These are phyloP conservation scores for Morpho deidamia DNA, from an alignment of 2,888 invertebrate species.

Conservation along the genomic window DNA sequence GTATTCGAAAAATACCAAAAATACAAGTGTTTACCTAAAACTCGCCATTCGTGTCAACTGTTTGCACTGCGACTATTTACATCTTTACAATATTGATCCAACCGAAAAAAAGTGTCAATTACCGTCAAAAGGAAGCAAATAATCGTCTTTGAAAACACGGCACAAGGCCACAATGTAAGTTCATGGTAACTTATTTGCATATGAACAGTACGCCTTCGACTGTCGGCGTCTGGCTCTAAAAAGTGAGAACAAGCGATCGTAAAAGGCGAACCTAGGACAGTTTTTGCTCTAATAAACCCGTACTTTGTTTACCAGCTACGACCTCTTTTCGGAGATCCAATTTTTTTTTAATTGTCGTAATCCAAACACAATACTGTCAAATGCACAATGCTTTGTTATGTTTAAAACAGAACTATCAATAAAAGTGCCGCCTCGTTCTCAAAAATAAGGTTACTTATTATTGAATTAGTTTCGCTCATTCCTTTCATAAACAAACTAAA, in stretches of 20 bases:
- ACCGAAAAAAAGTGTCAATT: slow-evolving; percentile 27
- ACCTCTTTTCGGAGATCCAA: slow-evolving; percentile 22
- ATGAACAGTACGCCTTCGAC: slow-evolving; percentile 62
- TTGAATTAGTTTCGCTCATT: slow-evolving; percentile 5
- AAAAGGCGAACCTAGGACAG: slow-evolving; percentile 36
- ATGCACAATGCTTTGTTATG: slow-evolving; percentile 54
- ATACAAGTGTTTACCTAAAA: slow-evolving; percentile 1
- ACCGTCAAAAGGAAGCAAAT: slow-evolving; percentile 35
- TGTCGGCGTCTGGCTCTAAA: slow-evolving; percentile 7
- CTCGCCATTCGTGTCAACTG: background rate
- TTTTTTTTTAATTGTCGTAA: slow-evolving; percentile 18
- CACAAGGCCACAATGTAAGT: slow-evolving; percentile 49
- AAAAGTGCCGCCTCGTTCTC: slow-evolving; percentile 38
- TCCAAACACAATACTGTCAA: slow-evolving; percentile 46
- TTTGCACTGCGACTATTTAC: slow-evolving; percentile 1
- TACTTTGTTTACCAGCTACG: slow-evolving; percentile 31
- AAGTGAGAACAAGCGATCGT: slow-evolving; percentile 39
- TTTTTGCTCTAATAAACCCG: slow-evolving; percentile 69
- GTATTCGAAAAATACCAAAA: background rate
- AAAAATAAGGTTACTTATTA: slow-evolving; percentile 3
- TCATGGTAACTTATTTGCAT: slow-evolving; percentile 71
- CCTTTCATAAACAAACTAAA: background rate
- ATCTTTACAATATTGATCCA: slow-evolving; percentile 11
- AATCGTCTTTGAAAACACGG: slow-evolving; percentile 54
- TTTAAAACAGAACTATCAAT: slow-evolving; percentile 33